A percentile compares a stretch with the other conserved stretches of the same genome.
phyloP scores from a whole-genome alignment of 2,888 invertebrate species.

The Eupithecia insigniata region DNA sequence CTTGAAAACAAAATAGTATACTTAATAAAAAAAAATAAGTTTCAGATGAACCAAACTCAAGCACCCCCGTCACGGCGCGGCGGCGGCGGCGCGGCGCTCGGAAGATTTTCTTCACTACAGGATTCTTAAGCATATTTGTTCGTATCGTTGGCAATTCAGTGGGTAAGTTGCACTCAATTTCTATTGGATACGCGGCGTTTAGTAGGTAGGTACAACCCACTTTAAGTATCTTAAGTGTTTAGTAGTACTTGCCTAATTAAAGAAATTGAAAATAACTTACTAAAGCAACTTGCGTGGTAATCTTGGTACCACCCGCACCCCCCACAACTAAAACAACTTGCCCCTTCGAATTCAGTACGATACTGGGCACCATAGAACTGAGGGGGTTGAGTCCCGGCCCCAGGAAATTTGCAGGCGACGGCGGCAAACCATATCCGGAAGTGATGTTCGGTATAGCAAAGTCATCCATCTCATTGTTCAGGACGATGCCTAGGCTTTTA shows the following conservation, averaged over 20 bases:
- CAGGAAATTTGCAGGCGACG: conserved; percentile 93
- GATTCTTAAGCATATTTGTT: too few species aligned
- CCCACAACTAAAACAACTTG: conserved; percentile 89
- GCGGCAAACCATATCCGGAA: conserved; percentile 89
- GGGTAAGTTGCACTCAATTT: too few species aligned
- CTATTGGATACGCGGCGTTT: too few species aligned
- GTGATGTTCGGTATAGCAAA: conserved; percentile 88
- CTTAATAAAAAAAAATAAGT: too few species aligned
- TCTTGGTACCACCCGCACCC: conserved; percentile 95
- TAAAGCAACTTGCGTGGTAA: conserved; percentile 91
- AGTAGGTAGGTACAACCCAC: too few species aligned
- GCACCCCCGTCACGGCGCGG: too few species aligned
- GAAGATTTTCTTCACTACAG: too few species aligned
- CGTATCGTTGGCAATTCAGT: too few species aligned
- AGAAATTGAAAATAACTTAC: conserved; percentile 71
- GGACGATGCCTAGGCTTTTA: conserved; percentile 89
- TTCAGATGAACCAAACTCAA: too few species aligned
- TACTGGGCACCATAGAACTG: conserved; percentile 95
- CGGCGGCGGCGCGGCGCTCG: too few species aligned
- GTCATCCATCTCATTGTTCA: conserved; percentile 96
- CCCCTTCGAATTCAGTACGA: conserved; percentile 87
- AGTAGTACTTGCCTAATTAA: background rate
- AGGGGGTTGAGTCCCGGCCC: conserved; percentile 92
- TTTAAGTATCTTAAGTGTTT: too few species aligned
- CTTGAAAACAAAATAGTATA: too few species aligned